A percentile compares a stretch with the other conserved stretches of the same genome.
Evolutionary conservation across 2,113 vertebrate genomes (phyloP).

Genomic region (Pomatostomus ruficeps): DNA sequence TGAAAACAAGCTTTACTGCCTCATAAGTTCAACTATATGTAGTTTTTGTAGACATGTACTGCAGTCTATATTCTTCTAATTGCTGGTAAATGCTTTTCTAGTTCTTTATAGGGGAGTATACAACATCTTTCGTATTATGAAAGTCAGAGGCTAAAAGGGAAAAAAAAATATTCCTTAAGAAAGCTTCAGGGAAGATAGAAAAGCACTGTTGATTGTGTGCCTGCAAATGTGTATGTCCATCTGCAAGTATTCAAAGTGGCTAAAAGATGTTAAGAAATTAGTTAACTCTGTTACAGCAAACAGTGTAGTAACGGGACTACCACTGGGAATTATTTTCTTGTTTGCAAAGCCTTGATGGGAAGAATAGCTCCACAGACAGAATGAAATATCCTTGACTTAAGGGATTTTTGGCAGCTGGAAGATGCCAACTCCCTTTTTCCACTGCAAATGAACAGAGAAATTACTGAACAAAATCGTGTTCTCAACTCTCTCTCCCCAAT

Average conservation of each 20-base stretch:
- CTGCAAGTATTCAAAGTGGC: neutral
- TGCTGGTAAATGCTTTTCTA: constrained; percentile 24
- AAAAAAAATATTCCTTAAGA: neutral
- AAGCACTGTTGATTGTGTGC: neutral
- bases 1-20: constrained; percentile 30
- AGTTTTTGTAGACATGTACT: neutral
- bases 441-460: constrained; percentile 64
- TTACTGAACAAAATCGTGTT: constrained; percentile 61
- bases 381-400: constrained; percentile 60
- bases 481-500: constrained; percentile 59
- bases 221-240: neutral
- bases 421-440: constrained; percentile 67
- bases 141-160: constrained; percentile 4
- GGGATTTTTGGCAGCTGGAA: constrained; percentile 62
- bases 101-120: constrained; percentile 3
- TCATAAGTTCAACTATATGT: neutral
- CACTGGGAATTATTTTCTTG: constrained; percentile 40
- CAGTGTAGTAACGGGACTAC: neutral
- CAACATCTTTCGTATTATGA: neutral
- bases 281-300: neutral
- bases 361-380: constrained; percentile 44
- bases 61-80: constrained; percentile 33
- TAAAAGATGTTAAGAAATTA: constrained; percentile 14
- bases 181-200: constrained; percentile 21
- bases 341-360: constrained; percentile 38